Evolutionary conservation across 2,113 vertebrate genomes (phyloP), one percentile per base, ranked within the genome.

Genomic region (Eptesicus fuscus): DNA sequence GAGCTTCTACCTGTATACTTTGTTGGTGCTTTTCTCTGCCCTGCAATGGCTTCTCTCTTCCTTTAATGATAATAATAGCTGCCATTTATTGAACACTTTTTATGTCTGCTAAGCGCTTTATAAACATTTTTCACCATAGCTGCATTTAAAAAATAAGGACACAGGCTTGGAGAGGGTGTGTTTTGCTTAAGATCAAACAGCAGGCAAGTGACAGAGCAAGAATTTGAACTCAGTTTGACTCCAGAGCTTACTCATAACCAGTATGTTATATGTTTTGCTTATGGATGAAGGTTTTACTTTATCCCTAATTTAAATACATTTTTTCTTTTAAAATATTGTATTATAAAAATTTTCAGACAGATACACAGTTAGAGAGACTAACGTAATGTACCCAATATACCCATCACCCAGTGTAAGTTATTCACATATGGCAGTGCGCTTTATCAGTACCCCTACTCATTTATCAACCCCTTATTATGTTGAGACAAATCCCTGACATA

Each of bases 261-360:
- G 44, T 74, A 35, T 92, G 32, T 8, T 80, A 32, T 92, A 56
- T 56, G 17, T 61, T 83, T 92, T 76, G 12, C 67, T 93, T 83
- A 69, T 67, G 40, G 47, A 87, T 90, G 28, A 78, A 79, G 5
- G n/a, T 78, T 92, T 40, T 84, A 78, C 61, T 78, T 90, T 83
- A 73, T 67, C 86, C 17, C 28, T 83, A 83, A 69, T 71, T 84
- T 49, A 86, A 83, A 65, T 92, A 44, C 25, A 59, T 13, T 49
- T 80, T 80, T 93, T 95, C n/a, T 93, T 93, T 88, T 69, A 82
- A 93, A 83, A 49, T 86, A 71, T 44, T 96, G 42, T 86, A 35
- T 83, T 88, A 30, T 32, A 83, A 59, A 67, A 30, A 28, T 16
- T 80, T 82, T 92, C n/a, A 49, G 28, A 67, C 22, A 76, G 37